phyloP scores from a whole-genome alignment of 2,797 vertebrate species.

The Astyanax mexicanus region DNA sequence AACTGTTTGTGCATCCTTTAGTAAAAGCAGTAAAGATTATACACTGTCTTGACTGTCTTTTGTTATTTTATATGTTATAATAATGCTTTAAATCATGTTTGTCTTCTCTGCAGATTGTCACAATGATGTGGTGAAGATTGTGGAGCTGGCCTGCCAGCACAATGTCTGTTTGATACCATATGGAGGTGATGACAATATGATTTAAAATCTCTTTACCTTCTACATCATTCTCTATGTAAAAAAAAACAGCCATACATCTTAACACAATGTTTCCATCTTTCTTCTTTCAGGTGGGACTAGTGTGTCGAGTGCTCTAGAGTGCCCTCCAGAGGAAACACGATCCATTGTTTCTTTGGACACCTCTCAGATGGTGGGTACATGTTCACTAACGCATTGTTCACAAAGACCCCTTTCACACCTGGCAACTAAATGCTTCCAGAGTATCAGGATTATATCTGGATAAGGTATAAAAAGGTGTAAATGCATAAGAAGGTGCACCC shows the following conservation, averaged over 20 bases:
- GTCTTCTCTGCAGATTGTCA: conserved; percentile 85
- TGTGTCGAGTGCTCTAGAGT: conserved; percentile 94
- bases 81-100: conserved; percentile 12
- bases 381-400: not conserved
- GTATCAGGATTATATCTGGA: too few relatives aligned
- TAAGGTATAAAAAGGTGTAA: too few relatives aligned
- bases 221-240: not conserved
- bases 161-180: conserved; percentile 96
- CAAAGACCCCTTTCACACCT: too few relatives aligned
- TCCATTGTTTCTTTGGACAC: conserved; percentile 95
- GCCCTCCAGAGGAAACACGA: conserved; percentile 92
- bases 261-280: conserved; percentile 5
- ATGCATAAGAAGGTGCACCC: too few relatives aligned
- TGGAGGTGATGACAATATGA: conserved; percentile 85
- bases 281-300: conserved; percentile 89
- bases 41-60: too few relatives aligned
- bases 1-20: not conserved
- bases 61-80: not conserved
- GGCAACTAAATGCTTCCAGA: too few relatives aligned
- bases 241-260: not conserved
- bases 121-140: conserved; percentile 93
- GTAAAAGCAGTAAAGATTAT: too few relatives aligned
- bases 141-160: conserved; percentile 94
- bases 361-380: conserved; percentile 93
- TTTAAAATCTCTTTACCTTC: not conserved